phyloP scores from a whole-genome alignment of 2,797 vertebrate genomes.

The Enteromius radiatus region DNA sequence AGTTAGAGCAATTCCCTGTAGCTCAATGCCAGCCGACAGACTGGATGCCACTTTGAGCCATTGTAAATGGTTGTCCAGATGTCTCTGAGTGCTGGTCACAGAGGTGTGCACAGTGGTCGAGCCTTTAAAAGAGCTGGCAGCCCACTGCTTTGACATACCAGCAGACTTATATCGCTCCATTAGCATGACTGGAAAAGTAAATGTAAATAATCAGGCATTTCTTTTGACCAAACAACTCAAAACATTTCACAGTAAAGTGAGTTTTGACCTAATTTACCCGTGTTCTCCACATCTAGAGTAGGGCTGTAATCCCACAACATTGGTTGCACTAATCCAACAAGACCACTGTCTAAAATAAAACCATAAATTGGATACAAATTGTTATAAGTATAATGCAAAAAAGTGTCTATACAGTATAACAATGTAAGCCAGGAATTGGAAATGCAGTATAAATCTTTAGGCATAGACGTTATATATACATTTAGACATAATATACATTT shows the following conservation, averaged over 20 bases:
- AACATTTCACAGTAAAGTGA: neutral
- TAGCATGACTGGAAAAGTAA: slow-evolving; percentile 78
- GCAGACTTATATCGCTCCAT: slow-evolving; percentile 85
- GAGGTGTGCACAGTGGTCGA: slow-evolving; percentile 85
- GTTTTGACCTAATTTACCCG: slow-evolving; percentile 75
- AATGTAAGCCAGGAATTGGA: neutral
- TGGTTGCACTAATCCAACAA: slow-evolving; percentile 86
- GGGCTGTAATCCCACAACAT: slow-evolving; percentile 96
- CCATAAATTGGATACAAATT: neutral
- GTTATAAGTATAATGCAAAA: neutral
- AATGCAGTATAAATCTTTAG: neutral
- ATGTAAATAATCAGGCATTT: neutral
- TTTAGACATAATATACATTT: neutral
- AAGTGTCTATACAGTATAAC: neutral
- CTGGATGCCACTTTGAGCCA: slow-evolving; percentile 87
- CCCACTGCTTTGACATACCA: slow-evolving; percentile 87
- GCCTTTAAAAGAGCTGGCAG: slow-evolving; percentile 95
- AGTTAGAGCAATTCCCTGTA: slow-evolving; percentile 89
- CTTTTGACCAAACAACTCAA: neutral
- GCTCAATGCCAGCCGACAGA: slow-evolving; percentile 62
- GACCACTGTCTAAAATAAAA: slow-evolving; percentile 78
- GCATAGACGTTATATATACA: neutral
- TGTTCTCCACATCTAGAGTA: slow-evolving; percentile 82
- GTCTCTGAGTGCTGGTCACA: slow-evolving; percentile 84
- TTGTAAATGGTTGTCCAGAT: slow-evolving; percentile 88